Evolutionary conservation across 2,113 vertebrate species (phyloP).

Genomic region (Anguilla japonica): DNA sequence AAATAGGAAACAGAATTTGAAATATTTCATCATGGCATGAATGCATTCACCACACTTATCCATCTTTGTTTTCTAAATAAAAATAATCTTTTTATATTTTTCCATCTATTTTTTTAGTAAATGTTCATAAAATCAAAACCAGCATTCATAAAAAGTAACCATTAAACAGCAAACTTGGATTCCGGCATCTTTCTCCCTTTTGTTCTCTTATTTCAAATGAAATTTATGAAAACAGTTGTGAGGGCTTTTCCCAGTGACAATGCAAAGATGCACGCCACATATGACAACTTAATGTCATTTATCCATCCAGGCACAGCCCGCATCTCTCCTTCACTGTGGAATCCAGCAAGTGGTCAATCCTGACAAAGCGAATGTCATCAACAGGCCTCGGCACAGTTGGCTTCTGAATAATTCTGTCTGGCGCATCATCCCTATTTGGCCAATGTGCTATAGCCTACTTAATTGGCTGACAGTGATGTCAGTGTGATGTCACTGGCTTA

Average conservation of each 20-base stretch:
- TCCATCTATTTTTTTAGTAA: no score
- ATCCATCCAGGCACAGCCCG: background rate
- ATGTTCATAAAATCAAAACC: no score
- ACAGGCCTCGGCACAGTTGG: background rate
- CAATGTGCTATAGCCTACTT: no score
- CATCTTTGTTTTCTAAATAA: no score
- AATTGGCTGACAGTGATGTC: no score
- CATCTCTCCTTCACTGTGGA: background rate
- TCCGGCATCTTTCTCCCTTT: background rate
- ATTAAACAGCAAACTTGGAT: background rate
- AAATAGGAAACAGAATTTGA: no score
- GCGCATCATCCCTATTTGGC: no score
- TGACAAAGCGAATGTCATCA: background rate
- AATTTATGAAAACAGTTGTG: background rate
- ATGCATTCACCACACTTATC: no score
- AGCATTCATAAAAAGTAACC: no score
- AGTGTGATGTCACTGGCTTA: no score
- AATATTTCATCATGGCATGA: no score
- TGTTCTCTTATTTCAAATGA: background rate
- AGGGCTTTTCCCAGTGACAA: constrained; percentile 1
- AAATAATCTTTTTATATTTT: no score
- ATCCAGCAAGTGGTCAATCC: background rate
- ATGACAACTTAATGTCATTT: background rate
- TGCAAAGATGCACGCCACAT: background rate
- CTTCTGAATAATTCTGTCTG: background rate